phyloP scores from a whole-genome alignment of 2,113 vertebrate genomes.

The Tilapia sparmanii region DNA sequence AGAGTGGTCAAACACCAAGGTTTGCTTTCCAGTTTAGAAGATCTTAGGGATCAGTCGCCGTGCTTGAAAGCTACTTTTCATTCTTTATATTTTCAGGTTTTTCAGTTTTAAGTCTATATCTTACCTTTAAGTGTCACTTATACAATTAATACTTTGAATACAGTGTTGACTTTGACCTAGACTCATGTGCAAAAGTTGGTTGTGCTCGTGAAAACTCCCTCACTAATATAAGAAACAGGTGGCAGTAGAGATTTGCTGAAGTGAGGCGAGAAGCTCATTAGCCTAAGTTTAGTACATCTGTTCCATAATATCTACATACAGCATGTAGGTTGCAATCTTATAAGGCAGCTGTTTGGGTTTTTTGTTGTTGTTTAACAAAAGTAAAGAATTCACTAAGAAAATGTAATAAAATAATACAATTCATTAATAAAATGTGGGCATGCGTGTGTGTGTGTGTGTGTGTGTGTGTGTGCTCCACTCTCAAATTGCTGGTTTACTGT shows the following conservation, averaged over 20 bases:
- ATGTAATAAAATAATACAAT: neutral
- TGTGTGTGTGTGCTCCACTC: neutral
- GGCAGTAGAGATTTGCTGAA: neutral
- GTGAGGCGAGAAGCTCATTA: neutral
- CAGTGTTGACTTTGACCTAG: neutral
- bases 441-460: neutral
- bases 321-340: neutral
- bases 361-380: neutral
- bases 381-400: neutral
- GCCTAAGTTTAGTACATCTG: neutral
- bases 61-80: neutral
- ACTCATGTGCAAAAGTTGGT: neutral
- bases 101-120: neutral
- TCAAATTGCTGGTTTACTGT: neutral
- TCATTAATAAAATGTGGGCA: fast-evolving
- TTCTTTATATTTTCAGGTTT: neutral
- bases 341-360: fast-evolving
- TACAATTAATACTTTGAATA: neutral
- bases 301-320: neutral
- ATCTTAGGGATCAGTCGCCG: neutral
- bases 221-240: neutral
- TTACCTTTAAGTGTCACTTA: neutral
- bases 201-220: neutral
- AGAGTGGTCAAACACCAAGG: neutral
- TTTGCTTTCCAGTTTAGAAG: neutral